phyloP scores from a whole-genome alignment of 2,888 invertebrate species.

The Ennomos erosarius region DNA sequence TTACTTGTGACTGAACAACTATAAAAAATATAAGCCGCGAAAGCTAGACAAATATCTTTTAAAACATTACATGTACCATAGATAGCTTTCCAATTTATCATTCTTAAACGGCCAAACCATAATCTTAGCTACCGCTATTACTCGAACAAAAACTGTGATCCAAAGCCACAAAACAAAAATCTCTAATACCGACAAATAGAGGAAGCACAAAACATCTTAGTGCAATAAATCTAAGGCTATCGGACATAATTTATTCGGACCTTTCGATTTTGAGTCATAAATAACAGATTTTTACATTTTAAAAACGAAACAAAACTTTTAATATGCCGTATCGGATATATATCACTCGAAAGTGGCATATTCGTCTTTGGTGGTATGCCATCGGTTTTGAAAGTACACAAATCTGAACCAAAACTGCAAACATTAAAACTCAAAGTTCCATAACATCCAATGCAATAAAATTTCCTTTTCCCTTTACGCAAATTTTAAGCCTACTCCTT shows the following conservation, averaged over 20 bases:
- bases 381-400: conserved; percentile 26
- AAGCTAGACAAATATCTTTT: conserved; percentile 22
- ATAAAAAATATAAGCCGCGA: neutral
- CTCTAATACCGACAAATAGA: conserved; percentile 64
- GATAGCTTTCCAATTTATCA: conserved; percentile 37
- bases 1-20: neutral
- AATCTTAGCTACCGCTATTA: conserved; percentile 37
- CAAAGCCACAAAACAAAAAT: conserved; percentile 34
- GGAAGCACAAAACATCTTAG: conserved; percentile 65
- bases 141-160: conserved; percentile 42
- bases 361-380: conserved; percentile 80
- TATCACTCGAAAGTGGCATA: conserved; percentile 81
- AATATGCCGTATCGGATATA: conserved; percentile 81
- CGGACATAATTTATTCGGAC: conserved; percentile 82
- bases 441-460: conserved; percentile 9
- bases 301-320: conserved; percentile 81
- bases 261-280: conserved; percentile 82
- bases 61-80: conserved; percentile 13
- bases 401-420: conserved; percentile 35
- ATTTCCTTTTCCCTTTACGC: conserved; percentile 2
- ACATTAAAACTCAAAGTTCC: conserved; percentile 31
- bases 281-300: conserved; percentile 83
- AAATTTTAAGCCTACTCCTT: conserved; percentile 22
- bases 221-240: conserved; percentile 77
- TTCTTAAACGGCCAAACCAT: conserved; percentile 39